These are phyloP conservation scores for Erebia aethiops DNA, from an alignment of 2,888 invertebrate genomes.

Conservation along the genomic window DNA sequence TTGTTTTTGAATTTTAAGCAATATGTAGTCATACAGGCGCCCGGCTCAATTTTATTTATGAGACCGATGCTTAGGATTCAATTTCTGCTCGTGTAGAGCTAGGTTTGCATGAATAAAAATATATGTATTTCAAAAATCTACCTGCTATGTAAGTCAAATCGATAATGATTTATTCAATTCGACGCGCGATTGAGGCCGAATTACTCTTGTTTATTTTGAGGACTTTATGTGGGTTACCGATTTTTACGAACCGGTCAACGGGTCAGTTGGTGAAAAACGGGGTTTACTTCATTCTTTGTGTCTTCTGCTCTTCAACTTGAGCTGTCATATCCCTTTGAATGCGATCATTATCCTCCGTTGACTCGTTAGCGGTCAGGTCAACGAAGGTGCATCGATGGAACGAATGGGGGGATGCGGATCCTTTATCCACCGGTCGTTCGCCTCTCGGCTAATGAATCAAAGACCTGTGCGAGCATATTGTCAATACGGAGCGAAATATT, in stretches of 20 bases:
- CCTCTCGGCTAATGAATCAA: conserved; percentile 78
- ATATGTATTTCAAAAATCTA: conserved; percentile 74
- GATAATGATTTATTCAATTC: conserved; percentile 71
- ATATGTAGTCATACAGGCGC: conserved; percentile 45
- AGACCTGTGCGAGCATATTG: conserved; percentile 69
- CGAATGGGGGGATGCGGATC: conserved; percentile 72
- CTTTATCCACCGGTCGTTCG: conserved; percentile 76
- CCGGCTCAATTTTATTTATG: conserved; percentile 69
- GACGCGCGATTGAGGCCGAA: conserved; percentile 65
- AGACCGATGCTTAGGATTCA: conserved; percentile 72
- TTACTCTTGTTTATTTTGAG: conserved; percentile 61
- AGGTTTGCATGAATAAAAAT: conserved; percentile 78
- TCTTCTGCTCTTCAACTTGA: conserved; percentile 54
- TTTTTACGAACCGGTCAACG: conserved; percentile 54
- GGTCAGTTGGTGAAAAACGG: conserved; percentile 54
- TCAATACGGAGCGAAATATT: conserved; percentile 76
- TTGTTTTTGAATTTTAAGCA: conserved; percentile 46
- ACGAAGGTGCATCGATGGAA: conserved; percentile 68
- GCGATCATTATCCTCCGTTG: conserved; percentile 72
- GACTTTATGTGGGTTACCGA: conserved; percentile 64
- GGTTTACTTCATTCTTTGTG: conserved; percentile 43
- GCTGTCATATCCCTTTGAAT: conserved; percentile 69
- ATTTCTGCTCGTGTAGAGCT: conserved; percentile 77
- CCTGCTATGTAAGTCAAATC: conserved; percentile 74
- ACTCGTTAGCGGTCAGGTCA: conserved; percentile 75